Conservation (phyloP, 1,140 invertebrate species). For the Calliopsis andreniformis region DNA sequence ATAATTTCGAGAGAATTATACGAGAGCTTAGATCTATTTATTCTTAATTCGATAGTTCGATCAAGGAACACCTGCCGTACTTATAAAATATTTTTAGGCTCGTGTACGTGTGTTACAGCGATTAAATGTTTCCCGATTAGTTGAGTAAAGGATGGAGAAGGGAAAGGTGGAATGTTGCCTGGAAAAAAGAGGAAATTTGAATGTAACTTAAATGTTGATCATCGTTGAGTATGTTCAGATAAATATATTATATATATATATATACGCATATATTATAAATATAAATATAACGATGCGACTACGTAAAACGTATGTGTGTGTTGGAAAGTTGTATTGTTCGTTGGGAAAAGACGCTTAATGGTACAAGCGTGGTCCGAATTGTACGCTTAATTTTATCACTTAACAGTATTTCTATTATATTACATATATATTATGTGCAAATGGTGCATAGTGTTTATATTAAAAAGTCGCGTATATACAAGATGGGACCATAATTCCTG, state of each 20-base stretch:
- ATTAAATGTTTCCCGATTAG: conserved; percentile 43
- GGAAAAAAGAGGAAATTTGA: not conserved
- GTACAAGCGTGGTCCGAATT: conserved; percentile 61
- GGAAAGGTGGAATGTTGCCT: conserved; percentile 15
- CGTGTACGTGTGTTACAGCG: conserved; percentile 21
- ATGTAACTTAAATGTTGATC: conserved; percentile 55
- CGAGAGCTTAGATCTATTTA: conserved; percentile 43
- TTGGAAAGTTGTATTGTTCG: conserved; percentile 28
- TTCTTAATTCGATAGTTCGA: conserved; percentile 38
- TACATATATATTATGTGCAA: conserved; percentile 37
- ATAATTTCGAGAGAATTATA: conserved; percentile 34
- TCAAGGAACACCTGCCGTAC: conserved; percentile 44
- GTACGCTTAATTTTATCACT: conserved; percentile 66
- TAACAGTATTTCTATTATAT: conserved; percentile 67
- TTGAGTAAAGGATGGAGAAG: conserved; percentile 7
- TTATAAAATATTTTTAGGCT: conserved; percentile 31
- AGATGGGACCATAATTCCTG: too few relatives aligned
- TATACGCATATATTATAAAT: conserved; percentile 49
- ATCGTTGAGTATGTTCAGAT: conserved; percentile 36
- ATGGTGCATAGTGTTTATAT: conserved; percentile 39
- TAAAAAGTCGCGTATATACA: conserved; percentile 15
- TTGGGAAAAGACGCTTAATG: conserved; percentile 62
- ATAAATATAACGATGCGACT: conserved; percentile 26
- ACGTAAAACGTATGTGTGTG: conserved; percentile 34
- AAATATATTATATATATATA: conserved; percentile 48